These are phyloP conservation scores for Falcaria lacertinaria DNA, from an alignment of 2,888 invertebrate species.

Conservation along the genomic window DNA sequence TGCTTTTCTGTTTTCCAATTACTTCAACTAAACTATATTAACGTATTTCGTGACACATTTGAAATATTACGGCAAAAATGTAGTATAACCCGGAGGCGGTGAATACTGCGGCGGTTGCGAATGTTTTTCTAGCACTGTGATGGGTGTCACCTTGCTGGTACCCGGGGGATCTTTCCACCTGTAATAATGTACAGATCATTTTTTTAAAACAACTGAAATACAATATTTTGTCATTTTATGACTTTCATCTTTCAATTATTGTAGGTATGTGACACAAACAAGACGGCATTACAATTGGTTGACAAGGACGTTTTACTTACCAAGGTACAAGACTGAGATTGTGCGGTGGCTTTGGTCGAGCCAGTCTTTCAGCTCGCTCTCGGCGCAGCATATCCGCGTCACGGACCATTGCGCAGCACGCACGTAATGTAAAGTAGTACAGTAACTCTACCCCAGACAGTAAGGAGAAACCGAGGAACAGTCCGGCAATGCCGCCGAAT, in stretches of 20 bases:
- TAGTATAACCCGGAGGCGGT: constrained; percentile 62
- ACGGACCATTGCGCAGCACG: constrained; percentile 80
- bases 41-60: no score
- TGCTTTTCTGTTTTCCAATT: constrained; percentile 3
- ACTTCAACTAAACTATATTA: no score
- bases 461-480: constrained; percentile 87
- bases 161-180: constrained; percentile 67
- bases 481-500: constrained; percentile 82
- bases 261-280: no score
- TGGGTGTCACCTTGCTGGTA: constrained; percentile 34
- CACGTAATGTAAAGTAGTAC: constrained; percentile 87
- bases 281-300: no score
- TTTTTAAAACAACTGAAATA: not conserved
- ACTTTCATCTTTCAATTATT: no score
- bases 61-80: constrained; percentile 50
- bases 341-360: constrained; percentile 61
- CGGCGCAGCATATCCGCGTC: constrained; percentile 67
- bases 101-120: constrained; percentile 59
- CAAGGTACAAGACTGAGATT: constrained; percentile 68
- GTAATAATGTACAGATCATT: constrained; percentile 7
- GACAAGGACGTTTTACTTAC: no score
- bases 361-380: constrained; percentile 63
- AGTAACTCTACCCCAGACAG: constrained; percentile 87
- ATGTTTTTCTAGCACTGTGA: constrained; percentile 46
- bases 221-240: no score